These are phyloP conservation scores for Leuciscus waleckii DNA, from an alignment of 2,797 vertebrate species.

Conservation along the genomic window DNA sequence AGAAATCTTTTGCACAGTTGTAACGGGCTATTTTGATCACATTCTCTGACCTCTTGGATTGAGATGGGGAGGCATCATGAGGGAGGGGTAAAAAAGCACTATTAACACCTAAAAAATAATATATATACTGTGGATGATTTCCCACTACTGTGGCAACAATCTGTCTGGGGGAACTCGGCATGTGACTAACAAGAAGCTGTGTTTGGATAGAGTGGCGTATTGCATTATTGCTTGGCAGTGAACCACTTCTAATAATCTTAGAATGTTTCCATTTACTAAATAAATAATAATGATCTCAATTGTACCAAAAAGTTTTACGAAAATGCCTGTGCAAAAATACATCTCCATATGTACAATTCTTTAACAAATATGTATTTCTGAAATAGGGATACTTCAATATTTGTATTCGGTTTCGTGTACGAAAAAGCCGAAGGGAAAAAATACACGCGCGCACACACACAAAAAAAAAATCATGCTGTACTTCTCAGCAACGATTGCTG, in stretches of 20 bases:
- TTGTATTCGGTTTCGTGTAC: conserved; percentile 64
- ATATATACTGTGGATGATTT: conserved; percentile 67
- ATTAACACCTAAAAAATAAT: conserved; percentile 67
- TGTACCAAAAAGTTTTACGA: conserved; percentile 98
- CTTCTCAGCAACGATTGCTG: conserved; percentile 85
- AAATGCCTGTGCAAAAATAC: conserved; percentile 99
- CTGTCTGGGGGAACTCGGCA: conserved; percentile 69
- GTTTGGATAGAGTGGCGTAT: conserved; percentile 81
- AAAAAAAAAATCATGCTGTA: conserved; percentile 84
- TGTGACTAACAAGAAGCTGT: conserved; percentile 79
- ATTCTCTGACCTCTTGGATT: conserved; percentile 49
- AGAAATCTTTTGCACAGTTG: conserved; percentile 56
- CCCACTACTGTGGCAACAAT: conserved; percentile 76
- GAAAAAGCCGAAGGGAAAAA: conserved; percentile 58
- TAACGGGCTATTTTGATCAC: conserved; percentile 71
- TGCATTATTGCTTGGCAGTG: conserved; percentile 98
- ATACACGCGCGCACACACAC: conserved; percentile 76
- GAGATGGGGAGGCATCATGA: conserved; percentile 70
- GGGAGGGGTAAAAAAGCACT: conserved; percentile 66
- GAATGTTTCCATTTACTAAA: conserved; percentile 86
- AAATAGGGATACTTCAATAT: conserved; percentile 98
- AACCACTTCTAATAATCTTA: conserved; percentile 98
- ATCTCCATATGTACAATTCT: conserved; percentile 99
- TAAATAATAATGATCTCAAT: conserved; percentile 97
- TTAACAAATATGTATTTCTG: conserved; percentile 99